Base-by-base conservation (phyloP, 2,888 invertebrate species). In the Endomychus coccineus region DNA sequence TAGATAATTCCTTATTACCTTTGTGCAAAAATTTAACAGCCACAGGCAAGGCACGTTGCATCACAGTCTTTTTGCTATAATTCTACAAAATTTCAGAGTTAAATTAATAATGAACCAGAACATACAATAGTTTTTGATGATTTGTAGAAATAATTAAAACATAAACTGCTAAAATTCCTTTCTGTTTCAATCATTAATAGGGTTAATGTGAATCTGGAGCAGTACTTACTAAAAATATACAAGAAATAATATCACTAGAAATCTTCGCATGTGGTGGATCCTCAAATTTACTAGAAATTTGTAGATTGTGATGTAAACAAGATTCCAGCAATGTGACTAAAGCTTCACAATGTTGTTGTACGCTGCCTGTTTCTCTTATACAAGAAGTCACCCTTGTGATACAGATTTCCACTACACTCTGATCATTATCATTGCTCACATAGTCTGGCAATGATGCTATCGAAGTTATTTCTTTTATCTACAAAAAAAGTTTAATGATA, bases 221-320 rank as follows among this genome's bases (percentile, higher is more conserved):
- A 25, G 10, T 15, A 61, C 75, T 71, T 65, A 90, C 92, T 75
- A 91, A 70, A 69, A 95, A 94, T 64, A 95, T 83, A 67, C 90
- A 91, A 49, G 91, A 90, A 58, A 95, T 85, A 45, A 95, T 81
- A 69, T 95, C 95, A 27, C 90, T 88, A 12, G 92, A 91, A 57
- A 95, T 94, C 70, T 95, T 95, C 28, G 92, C 90, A 73, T 95
- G 94, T 1, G 94, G 92, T 21, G 92, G 89, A 68, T 94, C 92
- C 58, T 87, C 86, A 12, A 33, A 17, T 34, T 38, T 38, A 13
- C 75, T 67, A 17, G 76, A 70, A 0, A 88, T 85, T 68, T 87
- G 84, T 49, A 92, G 71, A 66, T 89, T 89, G 71, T 92, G 88
- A 59, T 84, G 80, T 48, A 94, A 69, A 57, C 92, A 94, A 17